phyloP scores from a whole-genome alignment of 92 coral and sea anemone species.

The Pocillopora meandrina region DNA sequence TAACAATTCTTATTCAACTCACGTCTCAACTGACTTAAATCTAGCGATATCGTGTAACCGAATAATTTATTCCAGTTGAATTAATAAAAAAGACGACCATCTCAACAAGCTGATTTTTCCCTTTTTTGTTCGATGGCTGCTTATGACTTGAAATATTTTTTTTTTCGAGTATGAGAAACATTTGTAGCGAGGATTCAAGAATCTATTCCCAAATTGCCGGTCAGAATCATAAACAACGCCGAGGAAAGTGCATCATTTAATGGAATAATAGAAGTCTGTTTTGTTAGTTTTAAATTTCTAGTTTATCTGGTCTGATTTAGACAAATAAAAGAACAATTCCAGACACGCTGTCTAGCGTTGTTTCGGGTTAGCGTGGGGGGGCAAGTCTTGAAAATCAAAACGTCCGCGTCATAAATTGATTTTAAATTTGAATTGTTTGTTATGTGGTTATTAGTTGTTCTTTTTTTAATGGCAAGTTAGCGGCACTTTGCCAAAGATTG shows the following conservation, averaged over 20 bases:
- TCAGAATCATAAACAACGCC: background rate
- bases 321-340: slow-evolving; percentile 19
- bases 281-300: slow-evolving; percentile 3
- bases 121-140: background rate
- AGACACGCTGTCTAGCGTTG: slow-evolving; percentile 42
- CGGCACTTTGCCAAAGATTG: background rate
- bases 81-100: background rate
- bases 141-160: no score
- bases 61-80: no score
- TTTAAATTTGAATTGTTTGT: background rate
- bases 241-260: background rate
- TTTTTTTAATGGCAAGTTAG: background rate
- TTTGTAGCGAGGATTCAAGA: background rate
- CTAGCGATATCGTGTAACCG: no score
- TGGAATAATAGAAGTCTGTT: slow-evolving; percentile 4
- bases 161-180: no score
- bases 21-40: background rate
- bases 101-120: no score
- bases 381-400: background rate
- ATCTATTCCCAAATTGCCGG: background rate
- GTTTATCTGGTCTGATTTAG: background rate
- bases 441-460: background rate
- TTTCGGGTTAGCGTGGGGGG: slow-evolving; percentile 16
- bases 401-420: background rate
- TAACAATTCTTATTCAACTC: background rate